Evolutionary conservation across 1,140 invertebrate species (phyloP), one percentile per base, ranked within the genome.

Genomic region (Macrobrachium nipponense): DNA sequence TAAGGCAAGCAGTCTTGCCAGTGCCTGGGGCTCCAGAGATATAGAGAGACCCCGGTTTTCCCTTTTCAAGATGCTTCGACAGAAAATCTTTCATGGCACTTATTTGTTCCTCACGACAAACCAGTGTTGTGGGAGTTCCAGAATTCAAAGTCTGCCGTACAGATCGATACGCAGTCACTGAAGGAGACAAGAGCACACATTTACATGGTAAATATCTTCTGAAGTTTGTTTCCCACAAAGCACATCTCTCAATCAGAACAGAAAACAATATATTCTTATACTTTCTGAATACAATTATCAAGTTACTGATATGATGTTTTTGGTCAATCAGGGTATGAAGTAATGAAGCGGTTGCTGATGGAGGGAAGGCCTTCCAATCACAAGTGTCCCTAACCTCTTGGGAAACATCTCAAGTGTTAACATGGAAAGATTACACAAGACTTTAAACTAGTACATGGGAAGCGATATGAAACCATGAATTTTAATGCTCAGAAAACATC

Each of bases 21-120:
- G 98, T 99, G 17, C 98, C 98, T 5, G 97, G 98, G 51, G 97
- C 96, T 14, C 98, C 98, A 76, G 97, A 98, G 58, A 99, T 94
- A 91, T 99, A 99, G 17, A 99, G 90, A 58, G 96, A 96, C 15
- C 95, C 95, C 0, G 97, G 95, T 62, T 92, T 92, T 88, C 94
- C 91, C 0, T 93, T 92, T 0, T 94, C 90, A 23, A 98, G 89
- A 90, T 95, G 94, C 17, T 92, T 90, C 36, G 90, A 90, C 23
- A 99, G 92, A 91, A 97, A 97, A 0, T 92, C 90, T 18, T 93
- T 92, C 8, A 99, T 91, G 87, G 94, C 93, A 1, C 92, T 89
- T 5, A 96, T 92, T 91, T 99, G 95, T 68, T 92, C 91, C 90
- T 98, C 96, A 82, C 98, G 92, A 12, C 96, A 95, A 20, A 96